These are phyloP conservation scores for Naso thynnoides DNA, from an alignment of 2,797 vertebrate species.

Conservation along the genomic window DNA sequence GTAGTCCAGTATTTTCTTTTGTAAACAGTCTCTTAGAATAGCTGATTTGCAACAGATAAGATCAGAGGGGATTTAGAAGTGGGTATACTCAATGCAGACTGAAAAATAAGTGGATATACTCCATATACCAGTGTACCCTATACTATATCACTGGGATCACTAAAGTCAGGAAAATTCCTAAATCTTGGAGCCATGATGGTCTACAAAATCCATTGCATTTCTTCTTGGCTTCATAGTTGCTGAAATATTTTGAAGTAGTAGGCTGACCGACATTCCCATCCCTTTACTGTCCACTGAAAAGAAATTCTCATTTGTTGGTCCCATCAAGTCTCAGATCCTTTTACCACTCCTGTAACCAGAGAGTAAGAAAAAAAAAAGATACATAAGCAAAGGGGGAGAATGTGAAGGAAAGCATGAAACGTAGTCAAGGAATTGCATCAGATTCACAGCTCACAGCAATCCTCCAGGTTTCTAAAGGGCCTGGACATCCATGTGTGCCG, in stretches of 20 bases:
- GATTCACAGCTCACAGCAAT: conserved; percentile 3
- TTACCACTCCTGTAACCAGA: not conserved
- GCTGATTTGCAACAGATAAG: too few relatives aligned
- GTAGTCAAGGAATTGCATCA: conserved; percentile 6
- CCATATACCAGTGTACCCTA: too few relatives aligned
- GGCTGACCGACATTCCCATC: not conserved
- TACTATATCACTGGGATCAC: too few relatives aligned
- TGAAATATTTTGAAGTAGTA: not conserved
- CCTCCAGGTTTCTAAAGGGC: conserved; percentile 18
- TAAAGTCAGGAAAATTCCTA: not conserved
- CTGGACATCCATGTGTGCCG: conserved; percentile 17
- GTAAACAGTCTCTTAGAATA: too few relatives aligned
- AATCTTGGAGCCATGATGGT: not conserved
- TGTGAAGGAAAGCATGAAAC: not conserved
- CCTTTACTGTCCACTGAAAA: not conserved
- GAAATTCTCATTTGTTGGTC: not conserved
- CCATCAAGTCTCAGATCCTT: not conserved
- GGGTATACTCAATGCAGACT: too few relatives aligned
- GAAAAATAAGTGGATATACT: too few relatives aligned
- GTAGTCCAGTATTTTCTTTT: too few relatives aligned
- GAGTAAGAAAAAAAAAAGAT: not conserved
- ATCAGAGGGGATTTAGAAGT: too few relatives aligned
- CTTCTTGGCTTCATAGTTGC: not conserved
- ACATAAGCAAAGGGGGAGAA: not conserved
- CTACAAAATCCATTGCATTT: not conserved